Evolutionary conservation across 2,113 vertebrate genomes (phyloP).

Genomic region (Alligator sinensis): DNA sequence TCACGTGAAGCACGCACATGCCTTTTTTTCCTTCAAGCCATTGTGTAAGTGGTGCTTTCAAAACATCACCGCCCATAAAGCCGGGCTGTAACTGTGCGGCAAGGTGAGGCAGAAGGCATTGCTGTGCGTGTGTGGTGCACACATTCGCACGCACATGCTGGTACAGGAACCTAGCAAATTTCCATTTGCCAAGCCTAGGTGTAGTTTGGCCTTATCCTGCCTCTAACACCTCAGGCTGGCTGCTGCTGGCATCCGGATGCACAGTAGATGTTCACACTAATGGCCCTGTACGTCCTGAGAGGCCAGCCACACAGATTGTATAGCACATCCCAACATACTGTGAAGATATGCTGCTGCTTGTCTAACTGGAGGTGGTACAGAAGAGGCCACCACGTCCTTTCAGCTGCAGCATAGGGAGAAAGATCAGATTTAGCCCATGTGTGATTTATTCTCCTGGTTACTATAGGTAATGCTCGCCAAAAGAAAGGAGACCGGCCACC

Average conservation of each 20-base stretch:
- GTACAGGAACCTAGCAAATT: too few relatives aligned
- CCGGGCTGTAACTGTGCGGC: background rate
- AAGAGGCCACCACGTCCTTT: background rate
- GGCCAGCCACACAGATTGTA: background rate
- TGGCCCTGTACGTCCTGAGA: background rate
- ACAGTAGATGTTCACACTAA: background rate
- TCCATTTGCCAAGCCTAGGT: too few relatives aligned
- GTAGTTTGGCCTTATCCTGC: too few relatives aligned
- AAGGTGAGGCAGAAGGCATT: background rate
- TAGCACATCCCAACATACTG: background rate
- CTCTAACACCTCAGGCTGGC: too few relatives aligned
- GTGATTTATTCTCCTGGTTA: background rate
- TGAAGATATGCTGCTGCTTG: background rate
- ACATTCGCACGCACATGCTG: too few relatives aligned
- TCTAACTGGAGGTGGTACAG: background rate
- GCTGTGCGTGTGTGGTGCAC: too few relatives aligned
- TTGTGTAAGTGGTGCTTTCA: background rate
- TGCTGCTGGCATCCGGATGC: too few relatives aligned
- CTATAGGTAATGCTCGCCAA: slow-evolving; percentile 94
- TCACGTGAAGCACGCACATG: background rate
- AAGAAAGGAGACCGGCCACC: slow-evolving; percentile 84
- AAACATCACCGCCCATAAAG: background rate
- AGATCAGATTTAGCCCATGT: background rate
- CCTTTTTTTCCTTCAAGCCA: background rate
- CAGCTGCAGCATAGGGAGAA: background rate